Base-by-base conservation (phyloP, 2,888 invertebrate genomes). In the Zygothrica quintamaculata region DNA sequence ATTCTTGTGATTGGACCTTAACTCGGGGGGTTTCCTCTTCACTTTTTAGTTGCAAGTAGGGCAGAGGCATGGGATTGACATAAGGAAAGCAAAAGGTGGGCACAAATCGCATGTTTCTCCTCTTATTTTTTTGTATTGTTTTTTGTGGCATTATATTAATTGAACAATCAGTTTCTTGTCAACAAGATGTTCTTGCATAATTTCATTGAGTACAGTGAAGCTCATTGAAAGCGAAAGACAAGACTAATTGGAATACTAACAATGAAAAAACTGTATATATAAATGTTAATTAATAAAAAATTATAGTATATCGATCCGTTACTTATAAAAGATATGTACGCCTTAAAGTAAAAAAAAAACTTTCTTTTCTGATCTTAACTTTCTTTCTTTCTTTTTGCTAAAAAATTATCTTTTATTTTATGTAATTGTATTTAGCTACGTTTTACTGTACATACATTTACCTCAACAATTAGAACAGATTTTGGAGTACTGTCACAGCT, bases 101-200 rank as follows among this genome's bases (percentile, higher is more conserved):
- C 26, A 18, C 29, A 11, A 47, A 11, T 57, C 31, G 43, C 66
- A 67, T 62, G 48, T 52, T 25, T 46, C 31, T 6, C n/a, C 1
- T 61, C 8, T 64, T 40, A 11, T 50, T 16, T 26, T 9, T 40
- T 25, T 44, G 26, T 18, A n/a, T n/a, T n/a, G n/a, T n/a, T n/a
- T n/a, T 13, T 8, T 34, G 11, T 44, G 64, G 66, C 59, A 48
- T 61, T 55, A 50, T 71, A 74, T 81, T 81, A 81, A 81, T 78
- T 77, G 82, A 79, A 81, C 79, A 82, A 77, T 82, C 81, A 77
- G 75, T 75, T 72, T 31, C 70, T 79, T 79, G 79, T 79, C 77
- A 77, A 68, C 74, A 77, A 77, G 58, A 77, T 77, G 77, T 76
- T 78, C 55, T 60, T 53, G 77, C 73, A 74, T 76, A 65, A 68